phyloP scores from a whole-genome alignment of 2,888 invertebrate genomes.

The Troides oblongomaculatus region DNA sequence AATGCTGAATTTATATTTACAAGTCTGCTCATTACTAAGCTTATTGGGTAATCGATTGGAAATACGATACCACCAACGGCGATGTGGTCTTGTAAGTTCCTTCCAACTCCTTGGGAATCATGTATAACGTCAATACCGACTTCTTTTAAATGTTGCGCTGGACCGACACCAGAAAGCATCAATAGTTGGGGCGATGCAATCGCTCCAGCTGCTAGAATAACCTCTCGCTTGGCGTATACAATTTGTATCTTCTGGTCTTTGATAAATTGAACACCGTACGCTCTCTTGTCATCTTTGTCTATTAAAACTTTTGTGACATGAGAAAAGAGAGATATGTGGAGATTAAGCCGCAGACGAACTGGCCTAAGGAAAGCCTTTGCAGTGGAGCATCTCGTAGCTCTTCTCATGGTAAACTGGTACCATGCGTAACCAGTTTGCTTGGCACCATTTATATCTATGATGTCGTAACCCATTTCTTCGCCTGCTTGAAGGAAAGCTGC shows the following conservation, averaged over 20 bases:
- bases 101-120: conserved; percentile 90
- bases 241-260: conserved; percentile 82
- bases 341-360: conserved; percentile 86
- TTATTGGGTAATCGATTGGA: conserved; percentile 88
- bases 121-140: conserved; percentile 86
- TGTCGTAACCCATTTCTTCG: conserved; percentile 95
- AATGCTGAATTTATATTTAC: conserved; percentile 91
- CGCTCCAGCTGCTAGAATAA: conserved; percentile 93
- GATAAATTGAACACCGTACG: conserved; percentile 89
- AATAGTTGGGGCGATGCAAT: conserved; percentile 95
- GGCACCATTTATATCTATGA: conserved; percentile 91
- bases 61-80: conserved; percentile 92
- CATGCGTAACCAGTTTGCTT: conserved; percentile 93
- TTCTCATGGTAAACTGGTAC: conserved; percentile 93
- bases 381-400: conserved; percentile 90
- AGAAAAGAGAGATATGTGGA: conserved; percentile 89
- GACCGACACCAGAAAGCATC: conserved; percentile 94
- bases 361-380: conserved; percentile 93
- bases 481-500: conserved; percentile 92
- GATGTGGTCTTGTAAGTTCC: conserved; percentile 94
- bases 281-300: conserved; percentile 84
- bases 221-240: conserved; percentile 87
- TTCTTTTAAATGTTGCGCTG: conserved; percentile 84
- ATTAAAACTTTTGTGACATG: conserved; percentile 89
- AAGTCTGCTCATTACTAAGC: conserved; percentile 88